A percentile compares a stretch with the other conserved stretches of the same genome.
Conservation (phyloP, 2,888 invertebrate species). For the Chrysolina americana region DNA sequence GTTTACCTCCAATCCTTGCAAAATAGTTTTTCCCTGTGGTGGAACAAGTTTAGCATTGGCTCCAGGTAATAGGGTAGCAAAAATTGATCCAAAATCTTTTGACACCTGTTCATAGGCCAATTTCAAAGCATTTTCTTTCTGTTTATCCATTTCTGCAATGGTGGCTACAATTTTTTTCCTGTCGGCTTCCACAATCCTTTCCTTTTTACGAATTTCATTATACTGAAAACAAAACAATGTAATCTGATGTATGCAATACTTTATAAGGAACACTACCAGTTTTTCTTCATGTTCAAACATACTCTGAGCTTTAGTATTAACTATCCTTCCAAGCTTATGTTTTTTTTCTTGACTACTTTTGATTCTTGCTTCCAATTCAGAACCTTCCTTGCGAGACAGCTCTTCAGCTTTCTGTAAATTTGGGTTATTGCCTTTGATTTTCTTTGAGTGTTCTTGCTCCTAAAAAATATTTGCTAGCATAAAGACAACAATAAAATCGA, state of each 20-base stretch:
- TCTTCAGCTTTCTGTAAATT: constrained; percentile 60
- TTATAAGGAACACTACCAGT: constrained; percentile 70
- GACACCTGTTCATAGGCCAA: constrained; percentile 91
- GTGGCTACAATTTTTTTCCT: constrained; percentile 81
- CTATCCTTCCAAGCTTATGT: constrained; percentile 78
- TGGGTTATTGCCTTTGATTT: constrained; percentile 57
- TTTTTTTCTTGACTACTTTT: constrained; percentile 74
- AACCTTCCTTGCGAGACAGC: constrained; percentile 59
- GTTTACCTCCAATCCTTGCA: constrained; percentile 89
- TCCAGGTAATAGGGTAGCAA: constrained; percentile 91
- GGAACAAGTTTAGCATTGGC: constrained; percentile 90
- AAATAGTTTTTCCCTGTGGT: constrained; percentile 79
- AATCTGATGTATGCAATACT: not conserved
- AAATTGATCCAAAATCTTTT: constrained; percentile 95
- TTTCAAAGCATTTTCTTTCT: constrained; percentile 87
- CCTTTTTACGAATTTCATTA: constrained; percentile 76
- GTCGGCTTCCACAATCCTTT: constrained; percentile 81
- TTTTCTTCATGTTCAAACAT: constrained; percentile 90
- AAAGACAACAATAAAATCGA: constrained; percentile 9
- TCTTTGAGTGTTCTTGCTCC: constrained; percentile 61
- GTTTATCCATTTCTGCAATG: constrained; percentile 90
- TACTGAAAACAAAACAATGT: constrained; percentile 69
- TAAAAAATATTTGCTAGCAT: constrained; percentile 42
- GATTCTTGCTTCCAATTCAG: constrained; percentile 73
- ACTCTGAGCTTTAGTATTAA: constrained; percentile 89